These are phyloP conservation scores for Festucalex cinctus DNA, from an alignment of 2,113 vertebrate genomes.

Conservation along the genomic window DNA sequence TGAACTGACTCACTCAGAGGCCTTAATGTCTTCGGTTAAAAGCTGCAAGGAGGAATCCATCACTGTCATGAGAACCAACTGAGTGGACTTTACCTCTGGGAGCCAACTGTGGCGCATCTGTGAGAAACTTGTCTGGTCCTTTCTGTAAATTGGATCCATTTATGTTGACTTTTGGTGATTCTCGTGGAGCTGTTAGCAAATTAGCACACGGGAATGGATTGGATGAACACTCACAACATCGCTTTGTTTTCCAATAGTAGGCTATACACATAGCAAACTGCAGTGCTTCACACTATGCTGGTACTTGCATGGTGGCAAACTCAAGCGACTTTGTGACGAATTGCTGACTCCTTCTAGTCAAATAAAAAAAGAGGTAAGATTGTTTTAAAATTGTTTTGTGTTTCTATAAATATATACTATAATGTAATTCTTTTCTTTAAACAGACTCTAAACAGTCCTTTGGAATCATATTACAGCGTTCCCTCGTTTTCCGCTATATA, in stretches of 20 bases:
- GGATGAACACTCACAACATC: slow-evolving; percentile 12
- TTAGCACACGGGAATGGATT: not conserved
- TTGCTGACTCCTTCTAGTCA: slow-evolving; percentile 25
- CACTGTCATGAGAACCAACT: slow-evolving; percentile 12
- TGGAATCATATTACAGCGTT: too few species aligned
- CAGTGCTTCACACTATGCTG: not conserved
- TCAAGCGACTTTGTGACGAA: not conserved
- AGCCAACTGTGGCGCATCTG: not conserved
- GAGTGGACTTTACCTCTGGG: not conserved
- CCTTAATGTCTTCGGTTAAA: slow-evolving; percentile 11
- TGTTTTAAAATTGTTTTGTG: too few species aligned
- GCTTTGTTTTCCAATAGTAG: not conserved
- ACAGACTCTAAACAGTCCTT: too few species aligned
- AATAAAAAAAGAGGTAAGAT: slow-evolving; percentile 4
- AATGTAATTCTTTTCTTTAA: too few species aligned
- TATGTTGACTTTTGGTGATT: slow-evolving; percentile 1
- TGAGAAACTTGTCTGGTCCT: slow-evolving; percentile 14
- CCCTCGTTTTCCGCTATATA: too few species aligned
- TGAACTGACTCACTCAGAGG: slow-evolving; percentile 1
- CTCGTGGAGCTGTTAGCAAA: not conserved
- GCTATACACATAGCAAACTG: not conserved
- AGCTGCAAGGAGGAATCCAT: slow-evolving; percentile 15
- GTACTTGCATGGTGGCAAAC: not conserved
- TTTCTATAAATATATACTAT: too few species aligned
- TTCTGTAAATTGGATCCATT: not conserved